Evolutionary conservation across 2,797 vertebrate genomes (phyloP).

Genomic region (Spinus pinus): DNA sequence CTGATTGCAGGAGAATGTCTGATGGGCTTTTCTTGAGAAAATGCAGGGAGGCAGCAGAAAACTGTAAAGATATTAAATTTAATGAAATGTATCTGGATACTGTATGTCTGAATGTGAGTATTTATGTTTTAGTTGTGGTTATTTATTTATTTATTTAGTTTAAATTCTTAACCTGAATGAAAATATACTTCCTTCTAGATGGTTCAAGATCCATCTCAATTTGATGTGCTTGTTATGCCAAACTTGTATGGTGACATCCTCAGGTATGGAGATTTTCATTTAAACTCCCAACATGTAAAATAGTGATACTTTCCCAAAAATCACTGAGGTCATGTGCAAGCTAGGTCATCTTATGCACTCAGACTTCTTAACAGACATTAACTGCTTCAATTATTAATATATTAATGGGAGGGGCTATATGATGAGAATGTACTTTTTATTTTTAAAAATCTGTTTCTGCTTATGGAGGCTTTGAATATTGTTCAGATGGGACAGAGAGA

Average conservation of each 20-base stretch:
- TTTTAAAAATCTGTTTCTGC: not conserved
- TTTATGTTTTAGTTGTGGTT: not conserved
- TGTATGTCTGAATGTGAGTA: slow-evolving; percentile 93
- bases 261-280: slow-evolving; percentile 76
- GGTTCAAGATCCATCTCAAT: slow-evolving; percentile 95
- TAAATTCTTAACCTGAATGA: not conserved
- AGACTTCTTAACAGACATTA: not conserved
- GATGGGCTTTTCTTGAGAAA: slow-evolving; percentile 95
- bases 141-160: not conserved
- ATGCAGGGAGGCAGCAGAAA: slow-evolving; percentile 95
- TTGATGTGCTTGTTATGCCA: slow-evolving; percentile 98
- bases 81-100: slow-evolving; percentile 98
- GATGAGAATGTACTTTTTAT: not conserved
- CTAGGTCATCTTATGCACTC: not conserved
- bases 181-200: slow-evolving; percentile 78
- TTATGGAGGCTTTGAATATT: not conserved
- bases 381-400: not conserved
- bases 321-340: not conserved
- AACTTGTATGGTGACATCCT: slow-evolving; percentile 97
- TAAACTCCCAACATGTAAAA: not conserved
- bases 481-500: not conserved
- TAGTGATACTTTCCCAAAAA: not conserved
- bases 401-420: not conserved
- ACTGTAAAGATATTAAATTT: slow-evolving; percentile 95
- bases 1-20: slow-evolving; percentile 90